Conservation (phyloP, 2,888 invertebrate genomes). For the Agrochola circellaris region DNA sequence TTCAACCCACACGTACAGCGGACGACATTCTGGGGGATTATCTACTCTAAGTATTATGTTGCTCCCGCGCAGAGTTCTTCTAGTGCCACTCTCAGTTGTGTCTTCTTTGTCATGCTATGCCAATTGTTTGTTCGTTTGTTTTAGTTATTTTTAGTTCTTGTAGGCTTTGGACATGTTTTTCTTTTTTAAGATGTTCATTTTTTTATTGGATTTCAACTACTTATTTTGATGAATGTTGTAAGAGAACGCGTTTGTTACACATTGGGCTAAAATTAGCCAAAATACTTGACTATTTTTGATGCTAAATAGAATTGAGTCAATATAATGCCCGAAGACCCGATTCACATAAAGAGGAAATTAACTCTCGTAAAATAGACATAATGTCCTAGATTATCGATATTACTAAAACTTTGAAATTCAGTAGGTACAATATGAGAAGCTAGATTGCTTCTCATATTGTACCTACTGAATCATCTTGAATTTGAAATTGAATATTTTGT, state of each 20-base stretch:
- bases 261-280: too few relatives aligned
- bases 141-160: constrained; percentile 43
- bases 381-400: background rate
- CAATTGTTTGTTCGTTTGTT: constrained; percentile 67
- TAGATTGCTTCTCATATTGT: too few relatives aligned
- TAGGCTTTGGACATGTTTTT: background rate
- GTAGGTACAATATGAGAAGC: background rate
- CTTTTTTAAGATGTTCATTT: background rate
- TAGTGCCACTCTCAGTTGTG: constrained; percentile 52
- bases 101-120: constrained; percentile 66
- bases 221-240: background rate
- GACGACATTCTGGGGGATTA: constrained; percentile 74
- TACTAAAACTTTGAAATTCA: background rate
- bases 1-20: constrained; percentile 74
- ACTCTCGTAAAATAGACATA: background rate
- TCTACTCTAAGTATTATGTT: constrained; percentile 73
- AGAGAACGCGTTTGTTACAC: background rate
- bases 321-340: background rate
- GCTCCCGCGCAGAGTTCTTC: constrained; percentile 71
- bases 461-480: background rate
- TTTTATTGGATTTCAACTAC: background rate
- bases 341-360: background rate
- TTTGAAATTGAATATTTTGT: background rate
- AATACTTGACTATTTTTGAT: background rate
- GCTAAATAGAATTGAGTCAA: background rate